phyloP scores from a whole-genome alignment of 2,797 vertebrate genomes.

The Karalla daura region DNA sequence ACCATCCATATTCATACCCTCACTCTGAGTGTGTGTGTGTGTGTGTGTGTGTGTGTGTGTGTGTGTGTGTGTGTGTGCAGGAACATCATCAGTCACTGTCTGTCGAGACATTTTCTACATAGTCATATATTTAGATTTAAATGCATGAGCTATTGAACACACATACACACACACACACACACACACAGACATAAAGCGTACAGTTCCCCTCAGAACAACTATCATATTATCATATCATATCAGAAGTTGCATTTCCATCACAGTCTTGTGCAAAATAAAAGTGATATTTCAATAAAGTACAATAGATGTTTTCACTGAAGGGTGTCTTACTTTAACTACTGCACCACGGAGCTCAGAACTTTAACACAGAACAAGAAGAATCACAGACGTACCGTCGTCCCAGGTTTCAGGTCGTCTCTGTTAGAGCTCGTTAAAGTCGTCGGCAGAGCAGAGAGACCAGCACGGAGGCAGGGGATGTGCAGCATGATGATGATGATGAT shows the following conservation, averaged over 20 bases:
- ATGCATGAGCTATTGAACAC: constrained; percentile 68
- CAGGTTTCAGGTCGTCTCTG: no score
- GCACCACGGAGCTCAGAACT: no score
- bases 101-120: constrained; percentile 22
- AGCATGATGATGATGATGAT: constrained; percentile 11
- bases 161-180: constrained; percentile 1
- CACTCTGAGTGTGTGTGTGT: neutral
- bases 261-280: no score
- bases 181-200: constrained; percentile 12
- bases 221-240: no score
- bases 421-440: no score
- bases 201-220: constrained; percentile 13
- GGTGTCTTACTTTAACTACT: no score
- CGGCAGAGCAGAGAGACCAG: no score
- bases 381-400: no score
- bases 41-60: neutral
- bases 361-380: no score
- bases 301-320: no score
- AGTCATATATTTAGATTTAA: constrained; percentile 66
- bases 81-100: constrained; percentile 65
- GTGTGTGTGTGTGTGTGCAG: neutral
- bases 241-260: no score
- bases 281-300: no score
- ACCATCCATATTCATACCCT: constrained; percentile 57
- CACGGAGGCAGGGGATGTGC: neutral